Percentiles rank a stretch among this genome's conserved stretches.
Conservation (phyloP, 1,140 invertebrate species). For the Zophobas morio region DNA sequence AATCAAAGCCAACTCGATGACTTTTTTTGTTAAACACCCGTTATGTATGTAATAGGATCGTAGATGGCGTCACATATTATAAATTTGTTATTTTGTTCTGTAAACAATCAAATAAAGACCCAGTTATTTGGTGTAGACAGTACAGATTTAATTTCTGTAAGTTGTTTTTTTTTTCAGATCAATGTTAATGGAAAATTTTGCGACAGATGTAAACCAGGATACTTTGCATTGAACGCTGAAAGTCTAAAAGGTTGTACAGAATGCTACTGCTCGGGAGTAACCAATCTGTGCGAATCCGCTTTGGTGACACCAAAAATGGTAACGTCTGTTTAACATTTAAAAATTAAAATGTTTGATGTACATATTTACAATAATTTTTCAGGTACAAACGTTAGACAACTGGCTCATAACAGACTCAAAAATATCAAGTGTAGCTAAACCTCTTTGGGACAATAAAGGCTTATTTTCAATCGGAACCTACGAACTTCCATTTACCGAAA, state of each 20-base stretch:
- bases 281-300: conserved; percentile 78
- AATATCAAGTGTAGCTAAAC: conserved; percentile 68
- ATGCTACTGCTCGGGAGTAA: conserved; percentile 95
- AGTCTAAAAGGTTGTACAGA: conserved; percentile 88
- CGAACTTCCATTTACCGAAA: conserved; percentile 79
- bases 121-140: too few species aligned
- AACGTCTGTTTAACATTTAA: conserved; percentile 56
- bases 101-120: too few species aligned
- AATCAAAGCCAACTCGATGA: too few species aligned
- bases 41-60: too few species aligned
- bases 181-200: conserved; percentile 87
- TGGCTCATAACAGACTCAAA: conserved; percentile 79
- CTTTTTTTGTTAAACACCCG: too few species aligned
- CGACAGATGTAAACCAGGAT: conserved; percentile 86
- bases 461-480: conserved; percentile 75
- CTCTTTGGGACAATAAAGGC: conserved; percentile 70
- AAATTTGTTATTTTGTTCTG: too few species aligned
- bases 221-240: conserved; percentile 83
- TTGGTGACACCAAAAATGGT: conserved; percentile 74
- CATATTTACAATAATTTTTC: conserved; percentile 42
- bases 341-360: too few species aligned
- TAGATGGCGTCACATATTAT: too few species aligned
- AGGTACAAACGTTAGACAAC: conserved; percentile 74
- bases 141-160: too few species aligned
- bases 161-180: conserved; percentile 65